Evolutionary conservation across 2,113 vertebrate species (phyloP).

Genomic region (Taxidea taxus): DNA sequence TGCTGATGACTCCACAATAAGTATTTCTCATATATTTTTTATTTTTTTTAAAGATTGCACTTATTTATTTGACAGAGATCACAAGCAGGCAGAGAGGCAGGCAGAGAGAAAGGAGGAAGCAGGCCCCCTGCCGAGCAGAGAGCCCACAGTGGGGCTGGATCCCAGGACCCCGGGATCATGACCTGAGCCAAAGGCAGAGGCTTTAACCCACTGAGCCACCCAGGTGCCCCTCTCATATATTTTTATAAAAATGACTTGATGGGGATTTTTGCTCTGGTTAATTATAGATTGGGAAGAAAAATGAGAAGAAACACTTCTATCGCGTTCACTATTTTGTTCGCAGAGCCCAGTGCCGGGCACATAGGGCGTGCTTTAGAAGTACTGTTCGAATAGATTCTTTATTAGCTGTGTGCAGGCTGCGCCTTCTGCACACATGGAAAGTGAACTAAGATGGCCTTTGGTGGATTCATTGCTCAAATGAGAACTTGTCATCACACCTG

Average conservation of each 20-base stretch:
- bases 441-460: neutral
- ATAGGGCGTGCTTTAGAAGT: neutral
- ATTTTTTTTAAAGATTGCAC: too few relatives aligned
- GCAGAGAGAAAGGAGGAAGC: too few relatives aligned
- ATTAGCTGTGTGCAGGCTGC: neutral
- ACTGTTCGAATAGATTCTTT: neutral
- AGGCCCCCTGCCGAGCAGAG: too few relatives aligned
- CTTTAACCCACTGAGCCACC: too few relatives aligned
- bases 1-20: neutral
- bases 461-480: neutral
- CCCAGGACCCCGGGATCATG: too few relatives aligned
- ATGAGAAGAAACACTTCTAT: neutral
- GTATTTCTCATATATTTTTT: neutral
- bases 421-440: neutral
- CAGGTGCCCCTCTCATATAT: neutral
- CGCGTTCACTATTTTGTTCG: neutral
- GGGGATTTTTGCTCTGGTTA: neutral
- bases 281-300: neutral
- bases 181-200: too few relatives aligned
- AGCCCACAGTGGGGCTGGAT: accelerated
- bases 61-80: too few relatives aligned
- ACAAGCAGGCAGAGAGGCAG: too few relatives aligned
- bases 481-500: neutral
- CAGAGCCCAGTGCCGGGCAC: neutral
- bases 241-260: neutral